Evolutionary conservation across 2,113 vertebrate species (phyloP).

Genomic region (Tangachromis dhanisi): DNA sequence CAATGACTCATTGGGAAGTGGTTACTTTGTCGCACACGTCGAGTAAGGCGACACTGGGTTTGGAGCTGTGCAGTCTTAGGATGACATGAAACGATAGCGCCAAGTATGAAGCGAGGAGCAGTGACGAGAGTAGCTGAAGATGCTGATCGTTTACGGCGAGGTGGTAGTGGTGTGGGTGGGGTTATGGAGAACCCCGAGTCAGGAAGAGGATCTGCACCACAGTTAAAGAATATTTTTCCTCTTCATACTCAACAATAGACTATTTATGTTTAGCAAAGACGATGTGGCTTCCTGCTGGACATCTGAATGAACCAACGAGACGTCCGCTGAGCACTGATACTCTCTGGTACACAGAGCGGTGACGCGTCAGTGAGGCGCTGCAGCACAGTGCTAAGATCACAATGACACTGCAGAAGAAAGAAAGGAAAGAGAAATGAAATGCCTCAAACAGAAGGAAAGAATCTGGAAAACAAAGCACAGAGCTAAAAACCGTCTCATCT

Average conservation of each 20-base stretch:
- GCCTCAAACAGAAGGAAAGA: not conserved
- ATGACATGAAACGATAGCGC: not conserved
- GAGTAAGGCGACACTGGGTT: not conserved
- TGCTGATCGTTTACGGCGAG: not conserved
- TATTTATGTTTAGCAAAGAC: not conserved
- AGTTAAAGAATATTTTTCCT: not conserved
- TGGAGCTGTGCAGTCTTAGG: not conserved
- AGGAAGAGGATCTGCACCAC: not conserved
- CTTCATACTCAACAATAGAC: not conserved
- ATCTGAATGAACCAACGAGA: not conserved
- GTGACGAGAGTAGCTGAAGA: not conserved
- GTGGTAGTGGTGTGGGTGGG: not conserved
- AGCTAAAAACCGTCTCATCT: not conserved
- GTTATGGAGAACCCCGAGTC: not conserved
- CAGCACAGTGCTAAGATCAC: not conserved
- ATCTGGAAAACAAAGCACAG: not conserved
- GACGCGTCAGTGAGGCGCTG: not conserved
- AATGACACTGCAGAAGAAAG: not conserved
- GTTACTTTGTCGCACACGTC: not conserved
- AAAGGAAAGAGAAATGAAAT: not conserved
- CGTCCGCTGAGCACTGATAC: not conserved
- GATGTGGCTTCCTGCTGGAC: not conserved
- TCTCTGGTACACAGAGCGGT: not conserved
- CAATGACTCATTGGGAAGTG: fast-evolving
- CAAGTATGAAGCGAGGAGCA: not conserved